Evolutionary conservation across 2,797 vertebrate genomes (phyloP).

Genomic region (Etheostoma perlongum): DNA sequence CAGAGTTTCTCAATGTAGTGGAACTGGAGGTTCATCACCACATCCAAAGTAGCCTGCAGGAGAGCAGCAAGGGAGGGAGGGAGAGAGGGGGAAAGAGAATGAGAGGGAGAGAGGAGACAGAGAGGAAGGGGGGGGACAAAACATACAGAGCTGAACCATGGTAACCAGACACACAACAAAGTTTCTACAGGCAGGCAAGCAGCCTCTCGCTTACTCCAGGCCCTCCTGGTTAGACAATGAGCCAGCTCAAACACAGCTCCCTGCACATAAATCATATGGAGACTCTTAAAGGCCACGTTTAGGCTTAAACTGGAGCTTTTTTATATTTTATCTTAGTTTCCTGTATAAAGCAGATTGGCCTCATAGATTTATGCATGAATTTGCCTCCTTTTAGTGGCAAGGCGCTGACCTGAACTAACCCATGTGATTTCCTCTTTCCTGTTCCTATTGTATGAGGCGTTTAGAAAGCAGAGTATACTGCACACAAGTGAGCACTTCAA

Average conservation of each 20-base stretch:
- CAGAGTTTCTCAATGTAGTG: conserved; percentile 98
- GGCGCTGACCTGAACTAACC: conserved; percentile 49
- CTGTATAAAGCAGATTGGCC: conserved; percentile 26
- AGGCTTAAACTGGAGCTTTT: conserved; percentile 20
- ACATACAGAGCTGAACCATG: conserved; percentile 80
- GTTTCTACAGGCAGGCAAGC: conserved; percentile 75
- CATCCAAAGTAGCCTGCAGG: conserved; percentile 92
- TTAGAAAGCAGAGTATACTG: conserved; percentile 32
- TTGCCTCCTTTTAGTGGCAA: conserved; percentile 22
- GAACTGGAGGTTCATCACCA: conserved; percentile 98
- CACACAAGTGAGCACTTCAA: conserved; percentile 6
- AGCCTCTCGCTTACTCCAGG: conserved; percentile 64
- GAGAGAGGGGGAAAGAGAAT: background rate
- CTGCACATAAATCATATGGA: conserved; percentile 75
- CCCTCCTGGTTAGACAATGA: conserved; percentile 73
- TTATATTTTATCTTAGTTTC: background rate
- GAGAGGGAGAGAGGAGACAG: conserved; percentile 23
- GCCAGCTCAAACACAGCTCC: conserved; percentile 69
- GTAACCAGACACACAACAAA: conserved; percentile 86
- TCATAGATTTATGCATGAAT: conserved; percentile 11
- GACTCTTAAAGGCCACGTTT: conserved; percentile 44
- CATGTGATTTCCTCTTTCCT: conserved; percentile 70
- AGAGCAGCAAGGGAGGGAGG: conserved; percentile 34
- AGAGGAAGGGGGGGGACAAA: conserved; percentile 54
- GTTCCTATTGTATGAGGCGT: conserved; percentile 49